Conservation (phyloP, 92 coral and sea anemone genomes). For the Pocillopora grandis region DNA sequence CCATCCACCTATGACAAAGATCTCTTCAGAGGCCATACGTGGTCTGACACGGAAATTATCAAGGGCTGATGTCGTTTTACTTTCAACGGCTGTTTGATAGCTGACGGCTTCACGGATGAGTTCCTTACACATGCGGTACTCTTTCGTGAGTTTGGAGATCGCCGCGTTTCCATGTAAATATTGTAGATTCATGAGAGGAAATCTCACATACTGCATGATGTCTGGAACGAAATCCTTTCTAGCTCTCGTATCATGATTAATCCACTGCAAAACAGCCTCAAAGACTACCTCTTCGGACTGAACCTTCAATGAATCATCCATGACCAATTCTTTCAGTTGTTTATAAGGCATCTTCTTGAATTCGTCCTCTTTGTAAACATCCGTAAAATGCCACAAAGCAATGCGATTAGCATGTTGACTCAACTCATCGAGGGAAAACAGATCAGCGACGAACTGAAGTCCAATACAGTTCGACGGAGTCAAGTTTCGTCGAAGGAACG, state of each 20-base stretch:
- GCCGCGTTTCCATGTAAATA: conserved; percentile 71
- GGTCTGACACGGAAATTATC: conserved; percentile 94
- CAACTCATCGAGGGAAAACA: conserved; percentile 78
- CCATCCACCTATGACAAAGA: conserved; percentile 99
- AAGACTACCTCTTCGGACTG: conserved; percentile 92
- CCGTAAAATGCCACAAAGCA: conserved; percentile 91
- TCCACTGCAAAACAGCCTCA: conserved; percentile 97
- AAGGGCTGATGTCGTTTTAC: conserved; percentile 51
- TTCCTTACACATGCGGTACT: conserved; percentile 82
- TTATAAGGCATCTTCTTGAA: conserved; percentile 81
- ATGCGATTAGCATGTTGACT: conserved; percentile 90
- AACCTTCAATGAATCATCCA: conserved; percentile 91
- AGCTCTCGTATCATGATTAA: conserved; percentile 76
- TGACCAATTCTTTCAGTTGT: conserved; percentile 72
- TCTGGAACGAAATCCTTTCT: conserved; percentile 78
- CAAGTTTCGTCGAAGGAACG: conserved; percentile 94
- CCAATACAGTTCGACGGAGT: conserved; percentile 95
- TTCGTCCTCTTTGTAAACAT: conserved; percentile 93
- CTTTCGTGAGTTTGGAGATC: conserved; percentile 67
- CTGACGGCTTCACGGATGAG: conserved; percentile 89
- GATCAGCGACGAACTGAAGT: conserved; percentile 82
- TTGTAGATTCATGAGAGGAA: conserved; percentile 90
- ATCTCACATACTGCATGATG: conserved; percentile 89
- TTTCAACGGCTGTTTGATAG: conserved; percentile 76
- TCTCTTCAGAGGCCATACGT: conserved; percentile 99